phyloP scores from a whole-genome alignment of 2,888 invertebrate genomes.

The Chaetogeoica ovagalla region DNA sequence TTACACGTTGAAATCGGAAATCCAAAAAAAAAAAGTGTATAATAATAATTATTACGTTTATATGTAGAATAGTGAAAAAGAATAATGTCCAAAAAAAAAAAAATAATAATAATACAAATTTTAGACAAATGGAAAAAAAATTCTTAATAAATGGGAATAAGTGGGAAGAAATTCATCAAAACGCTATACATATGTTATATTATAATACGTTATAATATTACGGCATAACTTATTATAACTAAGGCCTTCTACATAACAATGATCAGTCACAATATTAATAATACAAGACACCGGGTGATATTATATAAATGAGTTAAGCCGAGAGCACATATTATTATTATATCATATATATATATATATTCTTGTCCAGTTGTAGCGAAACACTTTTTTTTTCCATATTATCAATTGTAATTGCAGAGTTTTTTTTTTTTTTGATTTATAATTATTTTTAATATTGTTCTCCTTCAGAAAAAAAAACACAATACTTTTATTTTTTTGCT shows the following conservation, averaged over 20 bases:
- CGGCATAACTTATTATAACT: conserved; percentile 44
- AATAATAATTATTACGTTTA: no score
- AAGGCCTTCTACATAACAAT: conserved; percentile 51
- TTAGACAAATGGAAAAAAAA: conserved; percentile 2
- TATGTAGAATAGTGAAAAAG: no score
- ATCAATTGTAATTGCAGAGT: no score
- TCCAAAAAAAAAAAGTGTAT: no score
- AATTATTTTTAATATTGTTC: no score
- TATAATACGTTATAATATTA: conserved; percentile 19
- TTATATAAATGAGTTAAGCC: conserved; percentile 36
- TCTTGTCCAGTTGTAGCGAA: no score
- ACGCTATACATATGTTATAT: conserved; percentile 10
- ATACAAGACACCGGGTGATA: conserved; percentile 52
- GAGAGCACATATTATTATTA: conserved; percentile 12
- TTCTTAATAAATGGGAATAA: background rate
- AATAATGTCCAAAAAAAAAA: no score
- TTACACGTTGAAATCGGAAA: no score
- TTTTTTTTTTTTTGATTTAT: no score
- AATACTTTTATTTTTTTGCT: background rate
- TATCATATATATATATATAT: background rate
- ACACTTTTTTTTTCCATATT: no score
- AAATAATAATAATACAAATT: no score
- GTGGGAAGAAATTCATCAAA: conserved; percentile 11
- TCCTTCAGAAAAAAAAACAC: background rate
- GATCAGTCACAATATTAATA: conserved; percentile 51